Evolutionary conservation across 2,113 vertebrate genomes (phyloP), one percentile per base, ranked within the genome.

Genomic region (Glareola pratincola): DNA sequence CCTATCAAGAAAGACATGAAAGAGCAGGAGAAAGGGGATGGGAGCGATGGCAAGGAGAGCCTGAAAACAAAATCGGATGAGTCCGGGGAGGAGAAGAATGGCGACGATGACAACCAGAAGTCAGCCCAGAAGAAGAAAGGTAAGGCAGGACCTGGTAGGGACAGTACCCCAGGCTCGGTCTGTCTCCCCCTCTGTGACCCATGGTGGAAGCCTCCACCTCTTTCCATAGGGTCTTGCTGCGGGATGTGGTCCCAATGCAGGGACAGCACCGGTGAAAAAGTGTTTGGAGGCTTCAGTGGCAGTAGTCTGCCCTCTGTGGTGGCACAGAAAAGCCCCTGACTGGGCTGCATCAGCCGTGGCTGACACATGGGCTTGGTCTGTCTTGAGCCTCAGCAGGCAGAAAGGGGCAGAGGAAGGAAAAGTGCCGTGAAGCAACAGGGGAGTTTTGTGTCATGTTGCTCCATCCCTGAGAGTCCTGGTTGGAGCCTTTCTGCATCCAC

Each of bases 51-150:
- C 92, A 98, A 99, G 95, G 99, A 99, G 96, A 99, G 99, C 96
- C 98, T 98, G 60, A 99, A 99, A 98, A 98, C 99, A 85, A 99
- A 99, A 96, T 99, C 99, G 0, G 99, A 99, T 43, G 99, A 99
- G 94, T 99, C 99, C 0, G 99, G 99, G 76, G 99, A 99, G 85
- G 99, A 99, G 95, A 99, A 99, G 96, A 99, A 99, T 12, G 98
- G 99, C 1, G 99, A 99, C 0, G 99, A 99, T 32, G 99, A 99
- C 92, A 98, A 98, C 67, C 99, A 99, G 97, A 99, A 98, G 97
- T 99, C 99, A 6, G 98, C 98, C 6, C 98, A 99, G 64, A 99
- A 99, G 97, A 99, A 99, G 96, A 99, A 99, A 99, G 99, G 99
- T 99, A 68, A 95, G 96, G 36, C 86, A 68, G 68, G 29, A 71